Evolutionary conservation across 2,888 invertebrate species (phyloP), one percentile per base, ranked within the genome.

Genomic region (Tenthredo livida): DNA sequence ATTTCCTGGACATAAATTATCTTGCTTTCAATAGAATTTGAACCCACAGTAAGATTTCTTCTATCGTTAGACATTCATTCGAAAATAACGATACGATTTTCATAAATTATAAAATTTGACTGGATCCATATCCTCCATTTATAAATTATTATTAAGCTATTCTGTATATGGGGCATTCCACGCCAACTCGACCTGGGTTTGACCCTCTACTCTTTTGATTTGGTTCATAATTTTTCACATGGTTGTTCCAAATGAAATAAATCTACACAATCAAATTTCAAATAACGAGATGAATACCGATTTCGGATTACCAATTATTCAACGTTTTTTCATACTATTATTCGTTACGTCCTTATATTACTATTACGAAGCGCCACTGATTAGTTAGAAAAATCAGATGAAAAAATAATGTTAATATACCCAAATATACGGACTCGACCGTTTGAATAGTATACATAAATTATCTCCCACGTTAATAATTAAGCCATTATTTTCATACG

Each of bases 381-480:
- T 73, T 12, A 17, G 37, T 10, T 33, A 17, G 6, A 33, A 40
- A 43, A 43, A 73, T 21, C n/a, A 43, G 40, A 43, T n/a, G 40
- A 43, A 73, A 73, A 21, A 73, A 43, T 43, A 43, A 21, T 1
- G 15, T 43, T 10, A 10, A 58, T 21, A 58, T 21, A 58, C 21
- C 15, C 15, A 65, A 12, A 21, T 33, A 50, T 29, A 37, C 17
- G 50, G 25, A 75, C 47, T 25, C 15, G 50, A 29, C 29, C 3
- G 50, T 33, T 54, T 33, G 10, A 33, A 77, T 29, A 77, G n/a
- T 17, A 7, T 7, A 29, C 47, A 77, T 77, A 33, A 77, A 77
- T 77, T 33, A 50, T 9, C 72, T 72, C 25, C 54, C 29, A 21
- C 50, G n/a, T 77, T 33, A 17, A 47, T 75, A 77, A 77, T 54